Evolutionary conservation across 1,140 invertebrate species (phyloP).

Genomic region (Solenopsis fugax): DNA sequence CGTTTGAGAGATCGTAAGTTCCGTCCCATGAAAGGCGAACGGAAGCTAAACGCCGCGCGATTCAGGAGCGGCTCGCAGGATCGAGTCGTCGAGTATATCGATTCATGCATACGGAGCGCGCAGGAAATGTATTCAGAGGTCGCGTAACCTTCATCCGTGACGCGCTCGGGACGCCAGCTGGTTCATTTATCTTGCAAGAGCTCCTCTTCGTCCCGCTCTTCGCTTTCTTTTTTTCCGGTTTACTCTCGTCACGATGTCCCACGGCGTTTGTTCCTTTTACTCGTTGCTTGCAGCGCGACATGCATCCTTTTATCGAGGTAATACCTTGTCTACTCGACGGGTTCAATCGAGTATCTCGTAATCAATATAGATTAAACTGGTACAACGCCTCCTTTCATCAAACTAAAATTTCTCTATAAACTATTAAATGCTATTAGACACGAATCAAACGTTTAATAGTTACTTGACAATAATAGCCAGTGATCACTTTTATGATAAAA

Average conservation of each 20-base stretch:
- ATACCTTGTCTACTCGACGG: slow-evolving; percentile 44
- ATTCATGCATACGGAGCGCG: slow-evolving; percentile 63
- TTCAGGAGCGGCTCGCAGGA: slow-evolving; percentile 54
- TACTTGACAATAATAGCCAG: neutral
- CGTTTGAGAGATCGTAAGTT: slow-evolving; percentile 54
- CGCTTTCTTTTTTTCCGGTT: slow-evolving; percentile 54
- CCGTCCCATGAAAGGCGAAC: slow-evolving; percentile 43
- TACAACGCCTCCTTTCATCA: neutral
- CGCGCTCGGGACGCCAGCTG: slow-evolving; percentile 70
- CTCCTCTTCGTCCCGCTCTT: slow-evolving; percentile 62
- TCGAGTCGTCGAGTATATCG: slow-evolving; percentile 67
- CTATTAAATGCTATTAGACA: neutral
- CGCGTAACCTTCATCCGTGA: slow-evolving; percentile 72
- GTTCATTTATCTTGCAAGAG: slow-evolving; percentile 77
- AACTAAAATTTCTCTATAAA: slow-evolving; percentile 4
- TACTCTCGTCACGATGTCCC: slow-evolving; percentile 64
- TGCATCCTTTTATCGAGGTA: slow-evolving; percentile 61
- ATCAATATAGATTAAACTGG: slow-evolving; percentile 19
- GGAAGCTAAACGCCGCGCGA: slow-evolving; percentile 52
- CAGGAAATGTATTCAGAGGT: slow-evolving; percentile 77
- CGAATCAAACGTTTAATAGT: neutral
- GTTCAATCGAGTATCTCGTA: slow-evolving; percentile 23
- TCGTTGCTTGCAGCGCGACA: slow-evolving; percentile 32
- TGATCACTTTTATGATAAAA: neutral
- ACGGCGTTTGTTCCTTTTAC: slow-evolving; percentile 55